A percentile compares a stretch with the other conserved stretches of the same genome.
phyloP scores from a whole-genome alignment of 2,797 vertebrate genomes.

The Hippopotamyrus pictus region DNA sequence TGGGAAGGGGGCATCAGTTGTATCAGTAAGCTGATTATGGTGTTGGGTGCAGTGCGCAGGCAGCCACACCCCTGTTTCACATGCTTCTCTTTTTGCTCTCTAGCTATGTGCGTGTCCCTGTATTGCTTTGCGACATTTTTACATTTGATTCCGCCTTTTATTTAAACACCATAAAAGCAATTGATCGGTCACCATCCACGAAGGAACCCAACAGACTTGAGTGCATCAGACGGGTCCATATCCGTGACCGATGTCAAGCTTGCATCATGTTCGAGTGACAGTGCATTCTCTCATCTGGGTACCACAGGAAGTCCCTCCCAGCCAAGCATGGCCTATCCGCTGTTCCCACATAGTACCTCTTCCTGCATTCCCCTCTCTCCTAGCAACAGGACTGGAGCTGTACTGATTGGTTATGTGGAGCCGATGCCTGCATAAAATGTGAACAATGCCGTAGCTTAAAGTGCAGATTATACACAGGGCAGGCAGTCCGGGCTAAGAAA shows the following conservation, averaged over 20 bases:
- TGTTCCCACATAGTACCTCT: background rate
- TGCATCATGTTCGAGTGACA: background rate
- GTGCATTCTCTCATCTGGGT: constrained; percentile 25
- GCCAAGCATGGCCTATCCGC: constrained; percentile 30
- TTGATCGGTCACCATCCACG: background rate
- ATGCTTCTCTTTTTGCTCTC: background rate
- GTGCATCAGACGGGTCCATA: background rate
- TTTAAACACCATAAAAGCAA: background rate
- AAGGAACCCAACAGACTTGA: background rate
- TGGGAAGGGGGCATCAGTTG: background rate
- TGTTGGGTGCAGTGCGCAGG: background rate
- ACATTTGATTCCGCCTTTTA: background rate
- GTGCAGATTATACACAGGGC: background rate
- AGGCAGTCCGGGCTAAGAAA: background rate
- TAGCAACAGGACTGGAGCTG: constrained; percentile 41
- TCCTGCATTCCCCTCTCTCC: constrained; percentile 34
- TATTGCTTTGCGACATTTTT: background rate
- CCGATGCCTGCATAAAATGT: background rate
- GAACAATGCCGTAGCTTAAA: constrained; percentile 3
- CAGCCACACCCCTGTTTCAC: background rate
- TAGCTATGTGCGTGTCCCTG: background rate
- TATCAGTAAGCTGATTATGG: background rate
- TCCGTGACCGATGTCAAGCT: background rate
- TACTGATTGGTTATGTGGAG: background rate
- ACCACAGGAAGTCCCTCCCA: constrained; percentile 28